Percentiles rank a stretch among this genome's conserved stretches.
Evolutionary conservation across 2,888 invertebrate genomes (phyloP).

Genomic region (Epinotia nisella): DNA sequence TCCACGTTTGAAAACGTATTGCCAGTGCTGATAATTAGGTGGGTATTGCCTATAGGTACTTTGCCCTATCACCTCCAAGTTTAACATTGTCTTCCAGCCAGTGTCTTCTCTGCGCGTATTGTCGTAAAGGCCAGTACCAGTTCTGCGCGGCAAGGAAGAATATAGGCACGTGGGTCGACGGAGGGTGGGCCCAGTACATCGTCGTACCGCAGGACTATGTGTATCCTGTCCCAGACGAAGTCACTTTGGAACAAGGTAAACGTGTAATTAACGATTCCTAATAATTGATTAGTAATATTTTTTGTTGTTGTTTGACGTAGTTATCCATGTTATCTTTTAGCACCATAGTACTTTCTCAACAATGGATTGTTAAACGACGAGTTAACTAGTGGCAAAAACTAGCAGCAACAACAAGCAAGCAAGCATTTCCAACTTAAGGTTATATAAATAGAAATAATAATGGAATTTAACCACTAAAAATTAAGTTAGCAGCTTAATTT

Average conservation of each 20-base stretch:
- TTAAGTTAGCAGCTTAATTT: too few relatives aligned
- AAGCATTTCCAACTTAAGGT: too few relatives aligned
- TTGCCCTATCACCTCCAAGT: not conserved
- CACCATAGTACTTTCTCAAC: not conserved
- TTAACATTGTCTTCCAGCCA: slow-evolving; percentile 61
- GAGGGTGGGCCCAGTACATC: slow-evolving; percentile 85
- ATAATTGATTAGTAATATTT: not conserved
- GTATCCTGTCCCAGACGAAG: slow-evolving; percentile 66
- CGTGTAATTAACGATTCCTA: not conserved
- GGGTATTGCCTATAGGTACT: too few relatives aligned
- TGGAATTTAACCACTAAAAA: too few relatives aligned
- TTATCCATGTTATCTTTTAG: not conserved
- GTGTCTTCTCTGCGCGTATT: slow-evolving; percentile 79
- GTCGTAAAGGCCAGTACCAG: slow-evolving; percentile 81
- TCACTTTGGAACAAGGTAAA: slow-evolving; percentile 75
- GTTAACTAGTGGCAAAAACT: too few relatives aligned
- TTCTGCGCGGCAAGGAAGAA: slow-evolving; percentile 82
- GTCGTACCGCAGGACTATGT: slow-evolving; percentile 79
- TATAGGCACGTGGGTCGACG: slow-evolving; percentile 82
- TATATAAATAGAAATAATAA: too few relatives aligned
- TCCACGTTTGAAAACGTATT: too few relatives aligned
- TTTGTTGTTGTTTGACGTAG: not conserved
- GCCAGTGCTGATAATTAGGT: too few relatives aligned
- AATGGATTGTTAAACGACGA: too few relatives aligned
- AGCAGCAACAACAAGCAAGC: too few relatives aligned